A percentile compares a stretch with the other conserved stretches of the same genome.
Evolutionary conservation across 2,888 invertebrate species (phyloP).

Genomic region (Stegana nigrithorax): DNA sequence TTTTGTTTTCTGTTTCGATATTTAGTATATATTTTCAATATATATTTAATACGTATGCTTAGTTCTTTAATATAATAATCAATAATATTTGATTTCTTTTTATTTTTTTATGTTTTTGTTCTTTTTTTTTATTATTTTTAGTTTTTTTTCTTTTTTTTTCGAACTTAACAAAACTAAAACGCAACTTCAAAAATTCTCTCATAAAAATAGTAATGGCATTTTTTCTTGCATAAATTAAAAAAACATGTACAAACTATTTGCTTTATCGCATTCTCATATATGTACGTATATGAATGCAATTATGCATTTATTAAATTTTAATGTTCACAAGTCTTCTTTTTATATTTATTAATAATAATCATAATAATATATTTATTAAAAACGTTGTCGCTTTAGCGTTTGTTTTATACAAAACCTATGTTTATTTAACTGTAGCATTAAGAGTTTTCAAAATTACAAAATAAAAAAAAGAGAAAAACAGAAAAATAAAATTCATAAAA

Average conservation of each 20-base stretch:
- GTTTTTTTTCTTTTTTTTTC: conserved; percentile 11
- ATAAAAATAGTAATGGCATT: conserved; percentile 48
- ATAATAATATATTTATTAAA: too few relatives aligned
- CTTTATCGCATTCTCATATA: conserved; percentile 46
- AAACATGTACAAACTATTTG: conserved; percentile 62
- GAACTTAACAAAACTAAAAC: conserved; percentile 15
- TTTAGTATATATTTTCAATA: conserved; percentile 43
- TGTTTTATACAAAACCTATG: too few relatives aligned
- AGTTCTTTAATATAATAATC: conserved; percentile 8
- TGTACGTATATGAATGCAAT: conserved; percentile 47
- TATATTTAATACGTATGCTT: conserved; percentile 25
- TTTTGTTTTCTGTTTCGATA: conserved; percentile 47
- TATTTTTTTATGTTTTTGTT: background rate
- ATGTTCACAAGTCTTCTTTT: conserved; percentile 61
- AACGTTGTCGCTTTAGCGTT: too few relatives aligned
- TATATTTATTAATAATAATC: conserved; percentile 29
- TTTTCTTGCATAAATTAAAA: conserved; percentile 52
- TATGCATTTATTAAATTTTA: conserved; percentile 48
- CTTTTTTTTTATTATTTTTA: conserved; percentile 8
- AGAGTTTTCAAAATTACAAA: too few relatives aligned
- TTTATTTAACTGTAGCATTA: too few relatives aligned
- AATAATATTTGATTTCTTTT: conserved; percentile 14
- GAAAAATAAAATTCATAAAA: too few relatives aligned
- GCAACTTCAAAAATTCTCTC: conserved; percentile 13
- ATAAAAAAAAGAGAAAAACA: too few relatives aligned